Percentiles rank a stretch among this genome's conserved stretches.
Conservation (phyloP, 2,888 invertebrate species). For the Augochlorella aurata region DNA sequence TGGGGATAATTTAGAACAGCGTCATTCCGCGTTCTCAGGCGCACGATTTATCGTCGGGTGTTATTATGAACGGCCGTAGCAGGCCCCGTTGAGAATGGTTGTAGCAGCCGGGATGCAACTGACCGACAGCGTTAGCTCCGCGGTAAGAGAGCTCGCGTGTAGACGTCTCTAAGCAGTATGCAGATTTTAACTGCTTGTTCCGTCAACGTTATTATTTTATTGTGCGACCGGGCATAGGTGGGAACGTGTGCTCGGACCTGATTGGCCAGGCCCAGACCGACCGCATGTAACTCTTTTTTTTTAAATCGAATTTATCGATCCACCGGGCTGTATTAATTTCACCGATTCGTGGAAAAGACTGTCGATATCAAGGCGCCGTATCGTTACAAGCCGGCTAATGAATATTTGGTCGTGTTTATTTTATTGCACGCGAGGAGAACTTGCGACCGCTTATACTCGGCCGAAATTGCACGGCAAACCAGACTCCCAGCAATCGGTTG, state of each 20-base stretch:
- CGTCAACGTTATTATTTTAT: conserved; percentile 58
- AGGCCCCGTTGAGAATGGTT: conserved; percentile 52
- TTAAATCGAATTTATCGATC: conserved; percentile 35
- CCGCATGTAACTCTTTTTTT: background rate
- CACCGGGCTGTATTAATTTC: background rate
- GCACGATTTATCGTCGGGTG: conserved; percentile 61
- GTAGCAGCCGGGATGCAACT: conserved; percentile 52
- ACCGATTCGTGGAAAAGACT: conserved; percentile 32
- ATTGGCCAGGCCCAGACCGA: background rate
- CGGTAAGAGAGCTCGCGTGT: conserved; percentile 42
- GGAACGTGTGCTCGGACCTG: conserved; percentile 4
- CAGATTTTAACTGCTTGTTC: conserved; percentile 55
- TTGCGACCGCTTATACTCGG: background rate
- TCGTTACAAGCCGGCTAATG: background rate
- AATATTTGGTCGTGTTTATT: background rate
- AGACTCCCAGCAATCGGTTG: background rate
- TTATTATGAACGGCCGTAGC: conserved; percentile 61
- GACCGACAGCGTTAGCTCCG: conserved; percentile 18
- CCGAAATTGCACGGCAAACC: background rate
- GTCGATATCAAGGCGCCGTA: background rate
- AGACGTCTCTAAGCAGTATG: conserved; percentile 50
- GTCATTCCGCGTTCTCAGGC: conserved; percentile 64
- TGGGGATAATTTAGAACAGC: conserved; percentile 74
- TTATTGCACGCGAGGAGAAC: background rate
- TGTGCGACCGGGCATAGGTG: conserved; percentile 41